Conservation (phyloP, 2,797 vertebrate species). For the Phoxinus dragarum region DNA sequence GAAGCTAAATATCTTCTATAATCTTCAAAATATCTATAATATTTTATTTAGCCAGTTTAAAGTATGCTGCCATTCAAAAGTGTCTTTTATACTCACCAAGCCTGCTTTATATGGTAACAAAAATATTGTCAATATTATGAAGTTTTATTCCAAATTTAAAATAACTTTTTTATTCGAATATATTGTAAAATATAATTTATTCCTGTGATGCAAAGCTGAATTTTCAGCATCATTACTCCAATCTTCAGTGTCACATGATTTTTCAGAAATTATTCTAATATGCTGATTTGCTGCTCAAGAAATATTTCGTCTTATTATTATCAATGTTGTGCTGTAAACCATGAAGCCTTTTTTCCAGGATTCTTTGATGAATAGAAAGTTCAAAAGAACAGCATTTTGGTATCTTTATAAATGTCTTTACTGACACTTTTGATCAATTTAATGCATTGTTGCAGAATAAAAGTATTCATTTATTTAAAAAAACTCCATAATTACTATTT, state of each 20-base stretch:
- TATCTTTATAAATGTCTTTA: not conserved
- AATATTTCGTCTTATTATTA: not conserved
- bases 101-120: not conserved
- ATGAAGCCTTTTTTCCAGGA: not conserved
- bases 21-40: not conserved
- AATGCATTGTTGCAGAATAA: not conserved
- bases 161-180: not conserved
- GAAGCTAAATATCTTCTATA: not conserved
- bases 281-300: not conserved
- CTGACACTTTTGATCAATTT: not conserved
- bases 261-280: not conserved
- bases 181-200: not conserved
- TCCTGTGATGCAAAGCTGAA: not conserved
- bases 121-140: not conserved
- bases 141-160: not conserved
- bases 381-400: not conserved
- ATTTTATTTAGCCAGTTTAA: not conserved
- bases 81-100: too few species aligned
- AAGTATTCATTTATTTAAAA: not conserved
- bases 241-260: not conserved
- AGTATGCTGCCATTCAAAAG: not conserved
- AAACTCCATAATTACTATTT: not conserved
- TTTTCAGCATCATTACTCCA: not conserved
- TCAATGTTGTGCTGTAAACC: not conserved
- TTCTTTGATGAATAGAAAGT: not conserved